Conservation (phyloP, 2,113 vertebrate species). For the Seriola dumerili region DNA sequence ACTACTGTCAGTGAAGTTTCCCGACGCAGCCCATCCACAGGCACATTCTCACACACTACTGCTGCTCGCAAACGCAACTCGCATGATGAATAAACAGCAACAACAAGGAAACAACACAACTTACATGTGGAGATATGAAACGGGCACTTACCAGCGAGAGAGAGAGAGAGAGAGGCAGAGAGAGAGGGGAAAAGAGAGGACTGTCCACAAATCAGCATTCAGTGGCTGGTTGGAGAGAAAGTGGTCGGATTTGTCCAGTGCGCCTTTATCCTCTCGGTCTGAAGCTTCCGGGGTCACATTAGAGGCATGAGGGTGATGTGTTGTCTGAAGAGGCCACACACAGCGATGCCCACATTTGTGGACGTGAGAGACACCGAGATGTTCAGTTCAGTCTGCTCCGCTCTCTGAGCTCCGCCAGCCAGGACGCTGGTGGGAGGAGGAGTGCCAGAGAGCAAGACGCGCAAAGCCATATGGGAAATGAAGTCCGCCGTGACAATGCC, state of each 20-base stretch:
- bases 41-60: neutral
- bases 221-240: constrained; percentile 39
- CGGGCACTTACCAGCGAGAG: constrained; percentile 59
- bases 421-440: constrained; percentile 44
- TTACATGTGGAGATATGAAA: constrained; percentile 32
- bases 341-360: constrained; percentile 47
- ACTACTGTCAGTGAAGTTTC: constrained; percentile 49
- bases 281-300: neutral
- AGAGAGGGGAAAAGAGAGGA: neutral
- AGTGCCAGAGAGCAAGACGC: constrained; percentile 31
- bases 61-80: neutral
- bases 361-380: constrained; percentile 42
- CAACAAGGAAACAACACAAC: constrained; percentile 24
- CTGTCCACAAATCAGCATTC: constrained; percentile 48
- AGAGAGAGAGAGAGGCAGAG: neutral
- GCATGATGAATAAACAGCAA: neutral
- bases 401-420: constrained; percentile 47
- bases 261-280: neutral
- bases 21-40: neutral
- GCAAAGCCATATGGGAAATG: constrained; percentile 71
- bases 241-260: constrained; percentile 29
- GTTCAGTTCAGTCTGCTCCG: constrained; percentile 44
- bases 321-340: neutral
- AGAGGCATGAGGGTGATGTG: neutral
- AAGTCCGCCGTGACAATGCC: neutral